phyloP scores from a whole-genome alignment of 2,888 invertebrate genomes.

The Adelphocoris suturalis region DNA sequence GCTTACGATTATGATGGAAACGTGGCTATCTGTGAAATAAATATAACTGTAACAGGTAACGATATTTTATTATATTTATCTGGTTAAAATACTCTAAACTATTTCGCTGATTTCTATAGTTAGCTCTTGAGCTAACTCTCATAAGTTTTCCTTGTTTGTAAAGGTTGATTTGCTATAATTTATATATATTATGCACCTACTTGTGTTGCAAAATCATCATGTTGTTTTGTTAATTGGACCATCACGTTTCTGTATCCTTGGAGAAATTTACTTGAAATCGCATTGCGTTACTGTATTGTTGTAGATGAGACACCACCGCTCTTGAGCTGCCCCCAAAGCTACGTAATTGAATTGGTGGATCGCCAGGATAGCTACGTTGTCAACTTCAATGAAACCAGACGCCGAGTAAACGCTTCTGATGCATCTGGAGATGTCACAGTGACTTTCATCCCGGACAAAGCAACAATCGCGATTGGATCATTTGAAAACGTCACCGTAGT shows the following conservation, averaged over 20 bases:
- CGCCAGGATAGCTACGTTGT: slow-evolving; percentile 93
- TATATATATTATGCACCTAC: too few species aligned
- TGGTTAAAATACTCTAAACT: not conserved
- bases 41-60: slow-evolving; percentile 91
- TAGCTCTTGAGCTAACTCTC: too few species aligned
- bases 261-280: too few species aligned
- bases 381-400: slow-evolving; percentile 93
- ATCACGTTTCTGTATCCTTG: too few species aligned
- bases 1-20: slow-evolving; percentile 99
- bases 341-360: slow-evolving; percentile 94
- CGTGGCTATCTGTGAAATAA: slow-evolving; percentile 97
- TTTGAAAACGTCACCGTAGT: slow-evolving; percentile 95
- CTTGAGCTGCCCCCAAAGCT: slow-evolving; percentile 94
- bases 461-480: slow-evolving; percentile 90
- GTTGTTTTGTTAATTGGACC: too few species aligned
- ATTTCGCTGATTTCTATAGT: too few species aligned
- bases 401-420: slow-evolving; percentile 91
- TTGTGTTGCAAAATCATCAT: too few species aligned
- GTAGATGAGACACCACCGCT: slow-evolving; percentile 93
- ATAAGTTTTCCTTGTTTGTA: too few species aligned
- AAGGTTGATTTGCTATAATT: too few species aligned
- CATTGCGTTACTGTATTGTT: slow-evolving; percentile 4
- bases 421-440: slow-evolving; percentile 92
- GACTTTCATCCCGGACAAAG: slow-evolving; percentile 90
- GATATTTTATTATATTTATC: not conserved